These are phyloP conservation scores for Accipiter virgatus DNA, from an alignment of 2,113 vertebrate species.

Conservation along the genomic window DNA sequence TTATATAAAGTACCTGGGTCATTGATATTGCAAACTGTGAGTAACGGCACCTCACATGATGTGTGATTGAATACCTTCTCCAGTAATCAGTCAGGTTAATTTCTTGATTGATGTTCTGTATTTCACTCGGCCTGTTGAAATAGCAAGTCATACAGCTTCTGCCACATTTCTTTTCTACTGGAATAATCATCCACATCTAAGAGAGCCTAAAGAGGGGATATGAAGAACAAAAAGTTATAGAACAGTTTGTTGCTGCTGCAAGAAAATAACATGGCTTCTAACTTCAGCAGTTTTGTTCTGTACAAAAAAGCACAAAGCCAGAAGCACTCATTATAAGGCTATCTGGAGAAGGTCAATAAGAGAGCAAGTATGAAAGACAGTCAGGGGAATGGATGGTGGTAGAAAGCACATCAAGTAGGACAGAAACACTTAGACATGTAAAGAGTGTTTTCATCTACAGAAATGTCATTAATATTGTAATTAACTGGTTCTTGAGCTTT, in stretches of 20 bases:
- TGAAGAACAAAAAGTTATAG: neutral
- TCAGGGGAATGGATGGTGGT: rapidly evolving
- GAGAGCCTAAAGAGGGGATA: neutral
- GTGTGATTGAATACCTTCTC: neutral
- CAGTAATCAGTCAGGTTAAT: neutral
- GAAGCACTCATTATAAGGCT: neutral
- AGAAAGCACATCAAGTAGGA: neutral
- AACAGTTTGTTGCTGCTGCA: neutral
- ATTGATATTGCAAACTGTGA: neutral
- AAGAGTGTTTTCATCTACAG: neutral
- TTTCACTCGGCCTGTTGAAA: neutral
- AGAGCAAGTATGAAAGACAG: neutral
- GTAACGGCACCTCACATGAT: rapidly evolving
- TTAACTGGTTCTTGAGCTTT: neutral
- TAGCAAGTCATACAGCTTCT: neutral
- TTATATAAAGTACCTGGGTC: neutral
- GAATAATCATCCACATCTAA: neutral
- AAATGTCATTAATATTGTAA: neutral
- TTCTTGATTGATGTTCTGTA: neutral
- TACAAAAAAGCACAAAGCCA: neutral
- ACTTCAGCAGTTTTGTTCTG: neutral
- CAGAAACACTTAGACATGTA: neutral
- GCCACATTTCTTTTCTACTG: neutral
- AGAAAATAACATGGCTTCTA: neutral
- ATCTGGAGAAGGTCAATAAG: neutral